These are phyloP conservation scores for Drosophila peninsularis DNA, from an alignment of 2,888 invertebrate species.

Conservation along the genomic window DNA sequence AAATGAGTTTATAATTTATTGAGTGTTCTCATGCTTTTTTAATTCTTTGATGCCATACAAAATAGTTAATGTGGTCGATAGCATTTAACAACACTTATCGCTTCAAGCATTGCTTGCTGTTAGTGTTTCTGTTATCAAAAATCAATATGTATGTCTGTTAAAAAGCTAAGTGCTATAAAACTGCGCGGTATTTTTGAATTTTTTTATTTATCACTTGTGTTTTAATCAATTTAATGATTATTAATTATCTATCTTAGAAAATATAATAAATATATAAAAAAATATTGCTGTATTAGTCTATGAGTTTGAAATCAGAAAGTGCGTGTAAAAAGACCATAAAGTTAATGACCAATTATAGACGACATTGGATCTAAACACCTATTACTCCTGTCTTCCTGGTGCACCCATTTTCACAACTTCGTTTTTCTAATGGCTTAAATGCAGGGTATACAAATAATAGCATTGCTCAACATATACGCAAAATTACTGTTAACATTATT, in stretches of 20 bases:
- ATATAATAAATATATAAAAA: too few relatives aligned
- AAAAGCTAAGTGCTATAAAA: constrained; percentile 25
- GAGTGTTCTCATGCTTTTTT: too few relatives aligned
- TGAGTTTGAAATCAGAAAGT: neutral
- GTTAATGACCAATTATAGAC: too few relatives aligned
- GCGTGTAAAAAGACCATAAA: too few relatives aligned
- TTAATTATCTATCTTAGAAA: neutral
- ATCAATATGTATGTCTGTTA: rapidly evolving
- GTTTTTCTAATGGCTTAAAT: constrained; percentile 3
- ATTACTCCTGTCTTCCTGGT: neutral
- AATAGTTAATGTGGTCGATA: neutral
- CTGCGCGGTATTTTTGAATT: neutral
- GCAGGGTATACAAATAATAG: constrained; percentile 3
- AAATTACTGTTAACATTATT: constrained; percentile 18
- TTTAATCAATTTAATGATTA: neutral
- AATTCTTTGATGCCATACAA: too few relatives aligned
- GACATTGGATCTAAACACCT: neutral
- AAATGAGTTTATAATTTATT: too few relatives aligned
- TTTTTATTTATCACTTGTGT: neutral
- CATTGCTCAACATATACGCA: neutral
- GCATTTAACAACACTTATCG: neutral
- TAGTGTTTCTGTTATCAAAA: neutral
- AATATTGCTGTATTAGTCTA: neutral
- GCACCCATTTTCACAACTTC: neutral
- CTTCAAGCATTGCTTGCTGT: neutral